Conservation (phyloP, 2,797 vertebrate species). For the Limosa lapponica region DNA sequence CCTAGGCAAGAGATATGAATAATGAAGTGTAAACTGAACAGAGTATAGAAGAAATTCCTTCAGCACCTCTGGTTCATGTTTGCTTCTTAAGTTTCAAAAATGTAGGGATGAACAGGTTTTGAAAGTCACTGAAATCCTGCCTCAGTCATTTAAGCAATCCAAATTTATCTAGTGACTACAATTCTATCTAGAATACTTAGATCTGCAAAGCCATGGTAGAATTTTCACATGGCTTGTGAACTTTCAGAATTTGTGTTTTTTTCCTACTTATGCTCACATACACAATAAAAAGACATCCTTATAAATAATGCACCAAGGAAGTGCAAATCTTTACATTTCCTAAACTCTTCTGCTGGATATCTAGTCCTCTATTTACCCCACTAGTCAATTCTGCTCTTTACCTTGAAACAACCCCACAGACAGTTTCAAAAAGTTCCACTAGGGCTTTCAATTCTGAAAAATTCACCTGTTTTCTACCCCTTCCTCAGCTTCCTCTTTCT, state of each 20-base stretch:
- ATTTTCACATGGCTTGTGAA: background rate
- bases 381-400: background rate
- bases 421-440: background rate
- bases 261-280: background rate
- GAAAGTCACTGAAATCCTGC: background rate
- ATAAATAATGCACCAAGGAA: background rate
- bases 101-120: background rate
- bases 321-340: background rate
- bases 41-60: background rate
- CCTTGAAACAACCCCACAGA: background rate
- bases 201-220: background rate
- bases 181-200: background rate
- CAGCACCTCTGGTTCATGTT: background rate
- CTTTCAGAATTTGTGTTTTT: background rate
- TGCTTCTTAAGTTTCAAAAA: background rate
- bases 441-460: background rate
- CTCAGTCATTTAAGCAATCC: background rate
- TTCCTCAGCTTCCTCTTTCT: background rate
- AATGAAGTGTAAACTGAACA: background rate
- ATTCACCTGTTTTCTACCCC: fast-evolving
- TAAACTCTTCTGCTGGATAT: background rate
- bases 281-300: background rate
- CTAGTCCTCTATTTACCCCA: background rate
- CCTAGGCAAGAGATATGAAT: background rate
- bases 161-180: background rate